phyloP scores from a whole-genome alignment of 2,888 invertebrate genomes.

The Acleris laterana region DNA sequence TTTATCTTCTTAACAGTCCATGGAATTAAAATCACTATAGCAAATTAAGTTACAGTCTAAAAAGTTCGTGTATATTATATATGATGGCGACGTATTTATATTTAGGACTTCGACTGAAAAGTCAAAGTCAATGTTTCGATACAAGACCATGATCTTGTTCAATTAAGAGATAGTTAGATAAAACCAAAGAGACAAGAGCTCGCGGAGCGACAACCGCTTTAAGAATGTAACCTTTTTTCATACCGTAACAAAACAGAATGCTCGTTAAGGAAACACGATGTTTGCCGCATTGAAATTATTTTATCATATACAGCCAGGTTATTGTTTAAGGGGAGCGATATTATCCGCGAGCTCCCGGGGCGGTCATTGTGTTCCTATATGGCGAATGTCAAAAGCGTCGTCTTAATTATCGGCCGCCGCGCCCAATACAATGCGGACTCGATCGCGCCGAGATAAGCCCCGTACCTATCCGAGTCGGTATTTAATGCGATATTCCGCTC shows the following conservation, averaged over 20 bases:
- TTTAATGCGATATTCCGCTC: constrained; percentile 68
- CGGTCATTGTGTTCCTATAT: constrained; percentile 84
- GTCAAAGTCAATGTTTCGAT: neutral
- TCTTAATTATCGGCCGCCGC: constrained; percentile 83
- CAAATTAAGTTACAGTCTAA: neutral
- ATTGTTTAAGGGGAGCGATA: constrained; percentile 80
- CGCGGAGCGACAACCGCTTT: constrained; percentile 29
- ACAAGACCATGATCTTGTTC: constrained; percentile 1
- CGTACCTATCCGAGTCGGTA: constrained; percentile 70
- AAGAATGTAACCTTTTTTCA: constrained; percentile 55
- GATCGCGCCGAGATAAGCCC: constrained; percentile 82
- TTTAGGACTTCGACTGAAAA: no score
- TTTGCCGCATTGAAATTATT: constrained; percentile 79
- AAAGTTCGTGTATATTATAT: no score
- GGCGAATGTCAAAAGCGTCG: constrained; percentile 84
- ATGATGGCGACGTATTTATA: no score
- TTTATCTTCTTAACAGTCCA: constrained; percentile 9
- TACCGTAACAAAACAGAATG: constrained; percentile 61
- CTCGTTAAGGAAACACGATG: constrained; percentile 79
- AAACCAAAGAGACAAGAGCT: constrained; percentile 22
- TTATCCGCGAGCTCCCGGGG: constrained; percentile 79
- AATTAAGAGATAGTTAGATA: constrained; percentile 22
- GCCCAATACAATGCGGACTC: constrained; percentile 75
- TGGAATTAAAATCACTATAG: neutral
- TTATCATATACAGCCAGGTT: constrained; percentile 80